Base-by-base conservation (phyloP, 2,888 invertebrate species). In the Trachelus troglodyta region DNA sequence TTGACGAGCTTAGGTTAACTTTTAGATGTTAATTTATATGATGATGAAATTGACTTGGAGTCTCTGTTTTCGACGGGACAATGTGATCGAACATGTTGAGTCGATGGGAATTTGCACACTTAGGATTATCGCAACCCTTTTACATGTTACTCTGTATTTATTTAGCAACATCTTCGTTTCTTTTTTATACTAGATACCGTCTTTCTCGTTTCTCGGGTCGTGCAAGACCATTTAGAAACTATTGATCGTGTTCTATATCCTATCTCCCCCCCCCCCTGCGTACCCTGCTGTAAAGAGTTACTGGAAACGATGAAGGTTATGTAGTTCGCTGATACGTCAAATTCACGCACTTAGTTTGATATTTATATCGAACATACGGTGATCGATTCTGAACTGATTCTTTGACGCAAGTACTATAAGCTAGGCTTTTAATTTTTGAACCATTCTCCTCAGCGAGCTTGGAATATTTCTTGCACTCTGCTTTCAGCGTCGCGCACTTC, bases 1-100 rank as follows among this genome's bases (percentile, higher is more conserved):
- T 82, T 80, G 82, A 81, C 81, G 83, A 84, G 81, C 81, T 82
- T 86, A 83, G 79, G 77, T 69, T 81, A 82, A 73, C 73, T 40
- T 69, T 73, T 82, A 76, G 76, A 79, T 75, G 34, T 75, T 81
- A 76, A 81, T 81, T 79, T 80, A 82, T 79, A 74, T 69, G 75
- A 71, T 31, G 33, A 31, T 9, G 71, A 71, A 71, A 56, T 56
- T 56, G 56, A 23, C 56, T 56, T 56, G 56, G 56, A 56, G 56
- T 2, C 56, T 56, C 9, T 23, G 23, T 6, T 56, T 56, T 56
- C 23, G 56, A 56, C 23, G 23, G 56, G 23, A 56, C 6, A 23
- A 15, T 23, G 56, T 56, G 11, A 56, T 2, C 23, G 9, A 56
- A 23, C 9, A 56, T 56, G 23, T 23, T 23, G 23, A 56, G 23